Base-by-base conservation (phyloP, 2,888 invertebrate genomes). In the Phengaris alcon region DNA sequence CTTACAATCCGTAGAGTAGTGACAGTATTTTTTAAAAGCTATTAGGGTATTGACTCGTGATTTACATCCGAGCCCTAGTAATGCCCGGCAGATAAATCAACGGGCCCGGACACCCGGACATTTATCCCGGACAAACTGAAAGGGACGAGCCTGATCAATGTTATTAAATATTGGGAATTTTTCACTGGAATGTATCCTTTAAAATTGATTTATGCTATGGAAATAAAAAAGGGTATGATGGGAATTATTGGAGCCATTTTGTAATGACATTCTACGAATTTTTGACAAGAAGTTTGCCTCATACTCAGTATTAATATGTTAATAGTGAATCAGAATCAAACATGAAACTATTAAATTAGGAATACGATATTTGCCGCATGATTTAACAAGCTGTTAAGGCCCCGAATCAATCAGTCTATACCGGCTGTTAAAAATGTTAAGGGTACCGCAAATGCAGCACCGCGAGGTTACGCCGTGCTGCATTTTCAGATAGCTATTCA, bases 51-150 rank as follows among this genome's bases (percentile, higher is more conserved):
- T 88, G 89, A 90, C 88, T 87, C 82, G 91, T 92, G 93, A 93
- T 93, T 93, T 93, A 92, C 91, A 91, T 92, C 84, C 87, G 80
- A 82, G 86, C 86, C 87, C 87, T 84, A 84, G 91, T 92, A 92
- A 92, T 91, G 86, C 83, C 82, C 88, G 80, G 85, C 86, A 91
- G 64, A 64, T 93, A 93, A 93, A 93, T 93, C 92, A 93, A 91
- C 87, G 91, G 86, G 91, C 91, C 91, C 88, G 84, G 88, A 87
- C 90, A 91, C 91, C 93, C 93, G 91, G 89, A 88, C 91, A 92
- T 93, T 92, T 91, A 92, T 89, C 89, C 88, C 84, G 83, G 83
- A 82, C 84, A 85, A 82, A 82, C 86, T 83, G 82, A 81, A 84
- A 84, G 87, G 85, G 80, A 80, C 81, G 79, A 78, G 80, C 80